These are phyloP conservation scores for Anolis carolinensis DNA, from an alignment of 2,113 vertebrate genomes.

Conservation along the genomic window DNA sequence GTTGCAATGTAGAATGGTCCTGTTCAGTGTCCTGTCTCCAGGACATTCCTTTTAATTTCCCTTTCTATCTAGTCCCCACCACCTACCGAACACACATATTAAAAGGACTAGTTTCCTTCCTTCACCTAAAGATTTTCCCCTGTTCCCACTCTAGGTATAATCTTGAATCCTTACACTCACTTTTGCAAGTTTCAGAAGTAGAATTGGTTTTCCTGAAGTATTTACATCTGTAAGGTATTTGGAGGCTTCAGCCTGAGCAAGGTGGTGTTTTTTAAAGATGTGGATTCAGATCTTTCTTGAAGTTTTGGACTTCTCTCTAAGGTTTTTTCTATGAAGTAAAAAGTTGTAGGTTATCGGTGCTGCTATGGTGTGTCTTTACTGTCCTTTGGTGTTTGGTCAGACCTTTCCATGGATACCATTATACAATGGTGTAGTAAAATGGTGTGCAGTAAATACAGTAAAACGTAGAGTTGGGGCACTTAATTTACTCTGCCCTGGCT, in stretches of 20 bases:
- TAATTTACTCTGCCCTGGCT: background rate
- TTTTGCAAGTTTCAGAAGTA: background rate
- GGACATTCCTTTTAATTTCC: background rate
- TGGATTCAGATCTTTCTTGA: background rate
- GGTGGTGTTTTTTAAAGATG: background rate
- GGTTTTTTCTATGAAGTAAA: no score
- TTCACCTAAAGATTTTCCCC: background rate
- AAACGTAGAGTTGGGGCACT: background rate
- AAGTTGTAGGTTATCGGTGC: background rate
- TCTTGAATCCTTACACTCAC: background rate
- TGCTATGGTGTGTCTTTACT: no score
- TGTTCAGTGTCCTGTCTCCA: background rate
- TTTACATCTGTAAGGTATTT: background rate
- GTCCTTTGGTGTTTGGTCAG: no score
- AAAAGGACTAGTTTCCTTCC: background rate
- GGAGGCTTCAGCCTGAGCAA: background rate
- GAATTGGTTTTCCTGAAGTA: background rate
- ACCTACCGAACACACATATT: background rate
- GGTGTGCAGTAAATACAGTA: background rate
- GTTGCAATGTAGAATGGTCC: background rate
- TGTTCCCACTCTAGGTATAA: no score
- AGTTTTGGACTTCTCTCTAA: background rate
- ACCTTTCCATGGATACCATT: no score
- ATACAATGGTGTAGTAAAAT: no score
- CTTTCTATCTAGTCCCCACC: no score